Conservation (phyloP, 2,113 vertebrate genomes). For the Aplodontia rufa region DNA sequence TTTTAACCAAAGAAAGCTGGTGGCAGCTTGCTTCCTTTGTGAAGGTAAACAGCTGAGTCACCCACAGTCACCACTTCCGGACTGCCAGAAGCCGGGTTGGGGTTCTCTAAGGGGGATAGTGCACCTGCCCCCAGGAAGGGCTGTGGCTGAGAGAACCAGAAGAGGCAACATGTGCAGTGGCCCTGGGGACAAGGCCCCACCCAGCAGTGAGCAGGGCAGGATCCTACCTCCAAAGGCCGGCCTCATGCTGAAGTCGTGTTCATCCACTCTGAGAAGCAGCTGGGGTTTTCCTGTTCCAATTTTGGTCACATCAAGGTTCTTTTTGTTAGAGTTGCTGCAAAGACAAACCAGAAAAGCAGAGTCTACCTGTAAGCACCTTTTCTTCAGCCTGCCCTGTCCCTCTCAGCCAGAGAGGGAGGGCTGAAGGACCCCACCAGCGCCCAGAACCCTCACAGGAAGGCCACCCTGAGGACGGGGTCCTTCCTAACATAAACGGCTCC, state of each 20-base stretch:
- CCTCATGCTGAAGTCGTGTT: conserved; percentile 96
- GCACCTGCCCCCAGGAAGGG: neutral
- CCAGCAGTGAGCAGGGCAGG: neutral
- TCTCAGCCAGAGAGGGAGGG: neutral
- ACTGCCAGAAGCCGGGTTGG: neutral
- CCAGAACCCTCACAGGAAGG: neutral
- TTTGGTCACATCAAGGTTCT: conserved; percentile 91
- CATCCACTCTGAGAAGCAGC: conserved; percentile 91
- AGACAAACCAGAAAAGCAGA: conserved; percentile 32
- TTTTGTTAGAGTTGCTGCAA: conserved; percentile 90
- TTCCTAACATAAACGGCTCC: neutral
- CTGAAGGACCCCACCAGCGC: too few species aligned
- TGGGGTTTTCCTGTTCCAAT: conserved; percentile 86
- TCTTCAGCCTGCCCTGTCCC: neutral
- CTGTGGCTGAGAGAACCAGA: neutral
- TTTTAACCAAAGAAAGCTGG: neutral
- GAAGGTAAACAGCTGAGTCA: neutral
- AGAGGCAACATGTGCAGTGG: neutral
- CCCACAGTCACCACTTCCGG: neutral
- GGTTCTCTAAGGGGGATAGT: neutral
- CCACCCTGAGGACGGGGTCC: neutral
- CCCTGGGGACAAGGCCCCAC: neutral
- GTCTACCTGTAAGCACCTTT: neutral
- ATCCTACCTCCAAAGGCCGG: conserved; percentile 95
- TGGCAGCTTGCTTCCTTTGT: neutral